Evolutionary conservation across 2,888 invertebrate genomes (phyloP).

Genomic region (Xanthia icteritia): DNA sequence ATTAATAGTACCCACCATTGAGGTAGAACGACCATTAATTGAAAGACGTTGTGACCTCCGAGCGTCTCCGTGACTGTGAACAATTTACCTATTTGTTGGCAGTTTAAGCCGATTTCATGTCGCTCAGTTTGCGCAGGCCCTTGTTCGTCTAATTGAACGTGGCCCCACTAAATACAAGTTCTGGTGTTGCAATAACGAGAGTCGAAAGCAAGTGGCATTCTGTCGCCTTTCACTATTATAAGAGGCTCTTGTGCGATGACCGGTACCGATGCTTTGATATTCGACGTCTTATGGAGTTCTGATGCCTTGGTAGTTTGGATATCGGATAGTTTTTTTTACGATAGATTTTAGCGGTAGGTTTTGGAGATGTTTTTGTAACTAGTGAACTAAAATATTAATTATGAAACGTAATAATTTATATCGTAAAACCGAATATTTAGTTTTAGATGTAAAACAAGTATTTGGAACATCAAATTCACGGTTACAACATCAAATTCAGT

Average conservation of each 20-base stretch:
- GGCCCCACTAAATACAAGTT: slow-evolving; percentile 65
- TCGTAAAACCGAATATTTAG: no score
- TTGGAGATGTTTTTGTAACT: background rate
- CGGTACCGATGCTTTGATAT: slow-evolving; percentile 33
- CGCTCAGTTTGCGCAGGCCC: slow-evolving; percentile 1
- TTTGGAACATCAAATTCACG: no score
- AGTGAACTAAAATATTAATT: no score
- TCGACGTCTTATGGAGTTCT: slow-evolving; percentile 26
- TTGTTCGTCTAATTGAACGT: slow-evolving; percentile 45
- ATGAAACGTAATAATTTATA: no score
- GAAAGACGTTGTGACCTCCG: background rate
- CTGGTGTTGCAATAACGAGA: slow-evolving; percentile 66
- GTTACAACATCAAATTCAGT: no score
- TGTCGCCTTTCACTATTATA: slow-evolving; percentile 69
- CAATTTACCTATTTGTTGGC: background rate
- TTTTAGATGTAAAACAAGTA: no score
- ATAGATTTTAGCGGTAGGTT: no score
- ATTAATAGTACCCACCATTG: background rate
- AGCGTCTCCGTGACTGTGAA: background rate
- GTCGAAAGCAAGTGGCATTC: slow-evolving; percentile 73
- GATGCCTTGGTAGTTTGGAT: slow-evolving; percentile 41
- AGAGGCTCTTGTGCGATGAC: slow-evolving; percentile 53
- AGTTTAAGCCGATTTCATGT: slow-evolving; percentile 7
- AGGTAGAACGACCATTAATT: background rate
- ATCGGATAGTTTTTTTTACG: background rate